Percentiles rank a stretch among this genome's conserved stretches.
phyloP scores from a whole-genome alignment of 2,888 invertebrate genomes.

The Gisinianus flammeolus region DNA sequence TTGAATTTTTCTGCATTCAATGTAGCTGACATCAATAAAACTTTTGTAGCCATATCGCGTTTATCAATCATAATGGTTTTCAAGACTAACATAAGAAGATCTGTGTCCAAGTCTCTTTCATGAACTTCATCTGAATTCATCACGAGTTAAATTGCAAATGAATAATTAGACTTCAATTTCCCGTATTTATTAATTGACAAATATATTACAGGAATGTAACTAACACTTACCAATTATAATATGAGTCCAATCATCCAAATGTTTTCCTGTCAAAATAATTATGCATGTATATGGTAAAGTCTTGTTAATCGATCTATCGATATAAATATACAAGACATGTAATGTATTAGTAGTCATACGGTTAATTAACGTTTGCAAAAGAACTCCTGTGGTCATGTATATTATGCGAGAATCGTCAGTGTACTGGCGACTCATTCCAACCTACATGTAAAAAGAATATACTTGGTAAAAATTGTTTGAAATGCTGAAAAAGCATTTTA shows the following conservation, averaged over 20 bases:
- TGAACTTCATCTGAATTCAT: constrained; percentile 82
- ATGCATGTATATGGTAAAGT: too few species aligned
- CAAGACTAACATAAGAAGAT: constrained; percentile 83
- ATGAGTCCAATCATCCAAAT: constrained; percentile 81
- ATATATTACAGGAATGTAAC: too few species aligned
- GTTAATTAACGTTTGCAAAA: constrained; percentile 79
- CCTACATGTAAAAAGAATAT: too few species aligned
- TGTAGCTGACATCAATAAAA: constrained; percentile 94
- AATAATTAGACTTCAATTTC: background rate
- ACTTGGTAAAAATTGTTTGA: too few species aligned
- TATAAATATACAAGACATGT: too few species aligned
- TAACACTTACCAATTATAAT: constrained; percentile 69
- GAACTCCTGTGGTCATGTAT: constrained; percentile 88
- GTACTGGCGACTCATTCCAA: constrained; percentile 50
- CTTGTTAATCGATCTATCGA: too few species aligned
- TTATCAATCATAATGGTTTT: constrained; percentile 73
- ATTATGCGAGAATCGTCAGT: constrained; percentile 73
- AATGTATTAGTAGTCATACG: too few species aligned
- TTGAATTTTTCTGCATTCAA: constrained; percentile 76
- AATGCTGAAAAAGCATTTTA: constrained; percentile 22
- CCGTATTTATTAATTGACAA: background rate
- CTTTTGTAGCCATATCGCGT: constrained; percentile 70
- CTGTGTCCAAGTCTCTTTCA: constrained; percentile 90
- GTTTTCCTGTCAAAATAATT: constrained; percentile 67
- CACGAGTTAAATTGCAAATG: background rate